Evolutionary conservation across 2,888 invertebrate species (phyloP), one percentile per base, ranked within the genome.

Genomic region (Diplolepis rosae): DNA sequence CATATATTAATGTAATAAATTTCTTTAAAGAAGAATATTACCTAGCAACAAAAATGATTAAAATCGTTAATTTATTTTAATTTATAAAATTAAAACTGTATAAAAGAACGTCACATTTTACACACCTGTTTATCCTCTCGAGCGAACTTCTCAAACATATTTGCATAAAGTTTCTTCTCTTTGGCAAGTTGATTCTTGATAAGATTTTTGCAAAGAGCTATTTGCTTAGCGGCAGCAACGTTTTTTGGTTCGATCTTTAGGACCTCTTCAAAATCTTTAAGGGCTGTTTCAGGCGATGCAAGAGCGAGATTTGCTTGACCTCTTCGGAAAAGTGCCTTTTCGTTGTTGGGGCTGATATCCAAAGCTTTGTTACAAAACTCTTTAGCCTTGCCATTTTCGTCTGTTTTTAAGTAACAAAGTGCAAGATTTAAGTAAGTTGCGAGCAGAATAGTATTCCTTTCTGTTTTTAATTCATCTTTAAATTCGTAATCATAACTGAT

Each of bases 131-230:
- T 91, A 90, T 95, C 95, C 88, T 92, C 92, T 80, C 93, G 92
- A 4, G 95, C 95, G 90, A 97, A 95, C 89, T 96, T 97, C 81
- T 96, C 94, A 89, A 99, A 99, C 96, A 99, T 98, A 89, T 96
- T 97, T 13, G 95, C 95, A 89, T 97, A 99, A 39, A 96, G 91
- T 85, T 94, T 92, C 90, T 95, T 97, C 89, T 98, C 97, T 73
- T 93, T 93, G 69, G 93, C 92, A 77, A 93, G 91, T 82, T 95
- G 93, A 78, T 95, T 93, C 86, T 94, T 94, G 18, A 97, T 91
- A 73, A 93, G 91, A 72, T 93, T 91, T 74, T 93, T 92, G 89
- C 96, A 96, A 66, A 93, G 86, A 6, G 90, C 85, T 42, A 96
- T 90, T 87, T 96, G 95, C 84, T 94, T 93, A 39, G 92, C 91